Base-by-base conservation (phyloP, 2,113 vertebrate species). In the Xyliphius kryptos region DNA sequence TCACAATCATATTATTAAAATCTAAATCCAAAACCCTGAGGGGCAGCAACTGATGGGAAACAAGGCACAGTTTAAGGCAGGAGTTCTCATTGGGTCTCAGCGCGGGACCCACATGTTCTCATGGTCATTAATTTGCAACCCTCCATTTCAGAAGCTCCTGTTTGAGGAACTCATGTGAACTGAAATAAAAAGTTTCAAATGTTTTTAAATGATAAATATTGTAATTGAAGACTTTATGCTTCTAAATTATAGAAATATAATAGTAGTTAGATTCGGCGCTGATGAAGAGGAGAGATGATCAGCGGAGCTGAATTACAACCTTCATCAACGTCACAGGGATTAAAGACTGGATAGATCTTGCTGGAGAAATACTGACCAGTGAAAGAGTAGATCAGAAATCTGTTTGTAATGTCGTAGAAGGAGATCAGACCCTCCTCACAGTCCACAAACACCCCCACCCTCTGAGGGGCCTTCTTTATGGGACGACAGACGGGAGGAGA, bases 351-450 rank as follows among this genome's bases (percentile, higher is more conserved):
- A 62, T 16, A 62, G 19, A 62, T 8, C 51, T 51, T 62, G 14
- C 51, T 19, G 40, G 16, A 21, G 36, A 61, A 61, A 51, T 13
- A 41, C 59, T 51, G 59, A 62, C 19, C 60, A 62, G 60, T 52
- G 36, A 62, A 52, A 52, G 48, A 51, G 37, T 43, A 51, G 19
- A 62, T 52, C 51, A 22, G 60, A 52, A 17, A 62, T 6, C 20
- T 52, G 20, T 8, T 16, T 9, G 51, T 49, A 41, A 52, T 17
- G 51, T 51, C 60, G 40, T 41, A 62, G 59, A 61, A 61, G 60
- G 60, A 62, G 60, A 62, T 21, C 60, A 51, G 17, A 62, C 60
- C 60, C 60, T 62, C 19, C 19, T 52, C 32, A 61, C 38, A 61
- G 50, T 61, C 59, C 17, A 61, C 59, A 50, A 50, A 61, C 59